Evolutionary conservation across 1,140 invertebrate genomes (phyloP), one percentile per base, ranked within the genome.

Genomic region (Dinoponera quadriceps): DNA sequence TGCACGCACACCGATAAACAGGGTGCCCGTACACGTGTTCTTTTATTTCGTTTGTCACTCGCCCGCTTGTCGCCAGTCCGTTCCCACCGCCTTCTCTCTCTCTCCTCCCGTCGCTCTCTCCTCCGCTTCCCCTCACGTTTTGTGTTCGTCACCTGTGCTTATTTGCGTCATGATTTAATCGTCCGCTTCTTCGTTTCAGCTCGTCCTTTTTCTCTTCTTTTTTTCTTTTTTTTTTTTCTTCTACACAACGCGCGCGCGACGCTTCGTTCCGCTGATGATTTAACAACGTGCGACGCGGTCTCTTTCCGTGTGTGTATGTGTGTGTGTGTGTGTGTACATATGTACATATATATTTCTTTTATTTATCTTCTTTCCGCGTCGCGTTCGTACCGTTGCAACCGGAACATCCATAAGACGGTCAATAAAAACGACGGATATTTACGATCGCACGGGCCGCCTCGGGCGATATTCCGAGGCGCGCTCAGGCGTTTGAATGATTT

Each of bases 1-100:
- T 80, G 75, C 54, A 69, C 68, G 63, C 33, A 57, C 33, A 44
- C 57, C 11, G 90, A 92, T 91, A 91, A 91, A 92, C 89, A 89
- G 85, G 88, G 85, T 91, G 68, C 78, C n/a, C 82, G 85, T 91
- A 89, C 74, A 89, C 71, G 84, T 89, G 65, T 86, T 85, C 48
- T 86, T 85, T 89, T 86, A 75, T 87, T 89, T 87, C 69, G 54
- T 89, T 89, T 78, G 13, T 73, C 51, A 54, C 55, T 44, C 33
- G 0, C 75, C 82, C 77, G 55, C n/a, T 65, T 22, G 51, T 29
- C 22, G 51, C 22, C 22, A 9, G 7, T 33, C 22, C 33, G 13
- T 59, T 33, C 0, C 54, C 49, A 38, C 18, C 48, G 0, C 13
- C 38, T 44, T 44, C 38, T 44, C 51, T 82, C 22, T 16, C 11